phyloP scores from a whole-genome alignment of 2,113 vertebrate species.

The Calyptomena viridis region DNA sequence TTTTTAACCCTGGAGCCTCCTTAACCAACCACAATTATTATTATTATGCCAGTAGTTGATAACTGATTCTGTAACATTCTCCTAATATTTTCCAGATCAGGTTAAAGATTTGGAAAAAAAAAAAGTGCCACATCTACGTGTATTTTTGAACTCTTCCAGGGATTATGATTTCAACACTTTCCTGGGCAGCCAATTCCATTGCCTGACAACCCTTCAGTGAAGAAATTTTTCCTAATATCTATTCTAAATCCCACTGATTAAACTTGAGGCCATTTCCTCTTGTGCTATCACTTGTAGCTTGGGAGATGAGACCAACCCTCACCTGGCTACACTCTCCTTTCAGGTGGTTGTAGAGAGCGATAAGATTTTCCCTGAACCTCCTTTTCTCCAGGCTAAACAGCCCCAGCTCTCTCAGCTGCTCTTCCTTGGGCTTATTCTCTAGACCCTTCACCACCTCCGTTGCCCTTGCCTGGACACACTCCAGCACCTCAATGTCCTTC shows the following conservation, averaged over 20 bases:
- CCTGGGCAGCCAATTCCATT: not conserved
- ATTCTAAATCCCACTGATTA: not conserved
- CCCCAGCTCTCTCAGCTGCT: not conserved
- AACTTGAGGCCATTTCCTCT: not conserved
- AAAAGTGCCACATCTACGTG: rapidly evolving
- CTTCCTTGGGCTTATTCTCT: not conserved
- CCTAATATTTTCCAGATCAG: not conserved
- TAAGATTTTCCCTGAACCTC: not conserved
- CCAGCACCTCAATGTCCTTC: not conserved
- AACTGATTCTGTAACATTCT: not conserved
- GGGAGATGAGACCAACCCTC: not conserved
- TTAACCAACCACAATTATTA: not conserved
- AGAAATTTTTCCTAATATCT: not conserved
- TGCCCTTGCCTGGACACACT: not conserved
- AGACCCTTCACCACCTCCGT: not conserved
- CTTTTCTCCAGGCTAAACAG: not conserved
- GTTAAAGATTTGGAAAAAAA: conserved; percentile 23
- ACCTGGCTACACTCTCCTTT: not conserved
- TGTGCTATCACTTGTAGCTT: rapidly evolving
- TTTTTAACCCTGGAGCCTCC: not conserved
- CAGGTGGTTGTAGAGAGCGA: not conserved
- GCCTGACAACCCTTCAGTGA: not conserved
- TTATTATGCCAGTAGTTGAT: not conserved
- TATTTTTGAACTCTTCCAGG: rapidly evolving
- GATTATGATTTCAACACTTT: not conserved